Evolutionary conservation across 1,140 invertebrate species (phyloP).

Genomic region (Babylonia areolata): DNA sequence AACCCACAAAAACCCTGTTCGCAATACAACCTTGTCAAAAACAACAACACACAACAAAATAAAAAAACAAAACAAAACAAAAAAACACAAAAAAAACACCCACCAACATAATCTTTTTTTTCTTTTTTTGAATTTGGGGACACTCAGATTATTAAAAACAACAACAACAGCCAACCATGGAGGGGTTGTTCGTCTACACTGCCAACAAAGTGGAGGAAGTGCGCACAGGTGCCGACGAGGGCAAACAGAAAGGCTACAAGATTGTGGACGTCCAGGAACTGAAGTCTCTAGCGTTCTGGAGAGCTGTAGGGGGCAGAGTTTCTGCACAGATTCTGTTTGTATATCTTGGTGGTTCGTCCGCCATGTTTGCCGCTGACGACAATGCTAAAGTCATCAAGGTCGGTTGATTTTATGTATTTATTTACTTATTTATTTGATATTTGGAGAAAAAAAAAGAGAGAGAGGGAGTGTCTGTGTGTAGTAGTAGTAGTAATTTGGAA

Average conservation of each 20-base stretch:
- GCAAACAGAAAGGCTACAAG: constrained; percentile 24
- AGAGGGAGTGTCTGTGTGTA: too few species aligned
- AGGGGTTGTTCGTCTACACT: constrained; percentile 57
- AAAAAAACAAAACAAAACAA: too few species aligned
- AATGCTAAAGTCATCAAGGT: constrained; percentile 49
- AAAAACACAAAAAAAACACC: too few species aligned
- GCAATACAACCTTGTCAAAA: too few species aligned
- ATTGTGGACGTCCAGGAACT: constrained; percentile 50
- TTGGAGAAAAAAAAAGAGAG: too few species aligned
- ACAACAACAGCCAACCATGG: constrained; percentile 42
- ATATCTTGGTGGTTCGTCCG: constrained; percentile 88
- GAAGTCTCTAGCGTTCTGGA: constrained; percentile 87
- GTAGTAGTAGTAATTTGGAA: too few species aligned
- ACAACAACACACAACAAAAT: too few species aligned
- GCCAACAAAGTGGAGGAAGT: constrained; percentile 57
- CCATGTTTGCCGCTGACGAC: constrained; percentile 79
- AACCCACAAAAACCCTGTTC: too few species aligned
- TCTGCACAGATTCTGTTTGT: constrained; percentile 90
- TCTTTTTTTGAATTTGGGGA: too few species aligned
- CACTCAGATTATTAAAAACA: neutral
- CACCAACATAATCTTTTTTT: too few species aligned
- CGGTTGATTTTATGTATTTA: neutral
- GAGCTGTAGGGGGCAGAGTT: constrained; percentile 90
- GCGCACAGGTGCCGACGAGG: constrained; percentile 30
- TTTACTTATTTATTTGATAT: neutral